Conservation (phyloP, 2,888 invertebrate species). For the Netelia melanura region DNA sequence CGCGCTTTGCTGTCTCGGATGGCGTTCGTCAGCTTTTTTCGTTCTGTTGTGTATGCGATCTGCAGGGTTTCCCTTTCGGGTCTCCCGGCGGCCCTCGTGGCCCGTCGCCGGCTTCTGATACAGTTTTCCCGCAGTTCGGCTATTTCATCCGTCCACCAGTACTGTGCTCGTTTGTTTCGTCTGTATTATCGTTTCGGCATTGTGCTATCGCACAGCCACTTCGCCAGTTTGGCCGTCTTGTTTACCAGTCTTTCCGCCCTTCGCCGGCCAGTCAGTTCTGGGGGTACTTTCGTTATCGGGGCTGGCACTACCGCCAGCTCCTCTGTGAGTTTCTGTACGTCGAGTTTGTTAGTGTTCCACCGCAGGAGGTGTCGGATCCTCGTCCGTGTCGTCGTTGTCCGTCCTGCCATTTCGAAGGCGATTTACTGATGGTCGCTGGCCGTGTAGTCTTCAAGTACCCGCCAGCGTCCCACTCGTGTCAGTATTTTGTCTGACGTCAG, state of each 20-base stretch:
- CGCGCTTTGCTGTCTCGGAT: neutral
- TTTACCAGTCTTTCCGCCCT: slow-evolving; percentile 13
- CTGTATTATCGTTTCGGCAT: neutral
- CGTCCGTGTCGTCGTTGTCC: slow-evolving; percentile 23
- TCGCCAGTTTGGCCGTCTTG: neutral
- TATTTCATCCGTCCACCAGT: slow-evolving; percentile 52
- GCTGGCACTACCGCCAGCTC: neutral
- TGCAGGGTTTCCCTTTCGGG: slow-evolving; percentile 3
- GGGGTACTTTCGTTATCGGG: neutral
- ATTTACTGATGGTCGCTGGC: slow-evolving; percentile 69
- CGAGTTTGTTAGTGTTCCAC: neutral
- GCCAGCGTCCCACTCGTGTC: slow-evolving; percentile 54
- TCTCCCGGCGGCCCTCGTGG: neutral
- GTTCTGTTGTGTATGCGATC: neutral
- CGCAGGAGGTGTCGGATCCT: slow-evolving; percentile 16
- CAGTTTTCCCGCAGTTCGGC: neutral
- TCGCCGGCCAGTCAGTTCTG: slow-evolving; percentile 1
- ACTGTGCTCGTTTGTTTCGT: slow-evolving; percentile 37
- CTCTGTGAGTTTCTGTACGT: slow-evolving; percentile 9
- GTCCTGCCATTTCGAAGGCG: slow-evolving; percentile 42
- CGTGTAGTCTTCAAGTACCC: slow-evolving; percentile 66
- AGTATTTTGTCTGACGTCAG: slow-evolving; percentile 54
- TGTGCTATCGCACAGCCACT: slow-evolving; percentile 6
- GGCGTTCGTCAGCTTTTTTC: neutral
- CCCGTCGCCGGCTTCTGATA: neutral